These are phyloP conservation scores for Nannospalax galili DNA, from an alignment of 2,113 vertebrate species.

Conservation along the genomic window DNA sequence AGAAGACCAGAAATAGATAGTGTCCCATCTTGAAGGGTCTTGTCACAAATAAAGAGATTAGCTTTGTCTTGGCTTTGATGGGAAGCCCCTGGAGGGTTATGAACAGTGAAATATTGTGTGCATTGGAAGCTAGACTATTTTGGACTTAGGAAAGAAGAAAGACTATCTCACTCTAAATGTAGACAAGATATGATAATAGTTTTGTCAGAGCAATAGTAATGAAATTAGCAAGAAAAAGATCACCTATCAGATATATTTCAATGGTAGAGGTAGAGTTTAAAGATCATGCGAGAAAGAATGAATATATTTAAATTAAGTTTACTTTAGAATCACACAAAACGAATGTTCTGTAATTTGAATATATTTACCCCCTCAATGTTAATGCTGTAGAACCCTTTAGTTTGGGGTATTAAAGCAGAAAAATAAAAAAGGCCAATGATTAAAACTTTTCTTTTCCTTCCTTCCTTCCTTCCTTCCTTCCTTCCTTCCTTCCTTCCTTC, in stretches of 20 bases:
- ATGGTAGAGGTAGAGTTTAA: not conserved
- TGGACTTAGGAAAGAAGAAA: too few species aligned
- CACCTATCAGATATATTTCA: not conserved
- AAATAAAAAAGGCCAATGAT: not conserved
- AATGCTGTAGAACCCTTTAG: not conserved
- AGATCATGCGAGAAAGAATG: not conserved
- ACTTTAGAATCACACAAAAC: not conserved
- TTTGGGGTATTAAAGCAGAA: conserved; percentile 13
- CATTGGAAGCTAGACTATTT: too few species aligned
- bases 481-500: too few species aligned
- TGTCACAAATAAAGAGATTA: too few species aligned
- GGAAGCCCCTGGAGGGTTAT: too few species aligned
- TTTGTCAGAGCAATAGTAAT: not conserved
- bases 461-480: too few species aligned
- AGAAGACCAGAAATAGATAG: too few species aligned
- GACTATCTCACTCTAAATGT: too few species aligned
- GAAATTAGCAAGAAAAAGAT: not conserved
- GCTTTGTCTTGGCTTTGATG: too few species aligned
- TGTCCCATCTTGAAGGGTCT: too few species aligned
- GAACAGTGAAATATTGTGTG: too few species aligned
- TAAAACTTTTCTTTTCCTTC: conserved; percentile 1
- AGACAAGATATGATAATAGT: not conserved
- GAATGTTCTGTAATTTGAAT: not conserved
- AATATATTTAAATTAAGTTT: not conserved
- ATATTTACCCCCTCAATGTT: not conserved